A percentile compares a stretch with the other conserved stretches of the same genome.
Conservation (phyloP, 2,888 invertebrate genomes). For the Branchellion lobata region DNA sequence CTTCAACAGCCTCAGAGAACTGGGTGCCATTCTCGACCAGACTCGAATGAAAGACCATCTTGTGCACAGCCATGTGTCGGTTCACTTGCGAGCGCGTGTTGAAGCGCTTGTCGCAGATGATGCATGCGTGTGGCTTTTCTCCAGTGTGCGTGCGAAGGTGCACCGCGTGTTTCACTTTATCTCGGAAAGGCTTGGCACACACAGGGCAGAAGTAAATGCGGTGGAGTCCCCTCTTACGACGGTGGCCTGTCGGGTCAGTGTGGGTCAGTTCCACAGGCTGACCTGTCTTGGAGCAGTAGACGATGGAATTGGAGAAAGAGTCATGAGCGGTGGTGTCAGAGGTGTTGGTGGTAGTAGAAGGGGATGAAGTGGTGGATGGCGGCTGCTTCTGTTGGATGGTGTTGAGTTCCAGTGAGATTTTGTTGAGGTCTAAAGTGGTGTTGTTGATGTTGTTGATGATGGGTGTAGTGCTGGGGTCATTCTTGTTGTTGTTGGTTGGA, state of each 20-base stretch:
- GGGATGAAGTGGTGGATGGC: not conserved
- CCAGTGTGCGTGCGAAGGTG: constrained; percentile 45
- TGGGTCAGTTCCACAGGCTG: constrained; percentile 34
- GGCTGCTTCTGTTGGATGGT: not conserved
- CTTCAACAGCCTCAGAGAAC: constrained; percentile 1
- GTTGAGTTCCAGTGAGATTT: not conserved
- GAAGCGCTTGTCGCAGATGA: constrained; percentile 46
- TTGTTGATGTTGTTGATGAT: not conserved
- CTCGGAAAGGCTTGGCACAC: constrained; percentile 37
- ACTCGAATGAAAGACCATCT: constrained; percentile 27
- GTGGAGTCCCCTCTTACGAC: constrained; percentile 31
- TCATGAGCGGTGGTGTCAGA: not conserved
- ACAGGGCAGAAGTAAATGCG: constrained; percentile 40
- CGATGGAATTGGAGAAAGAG: constrained; percentile 31
- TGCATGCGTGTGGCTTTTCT: constrained; percentile 44
- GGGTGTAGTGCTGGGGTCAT: not conserved
- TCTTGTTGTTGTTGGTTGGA: not conserved
- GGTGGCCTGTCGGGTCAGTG: not conserved
- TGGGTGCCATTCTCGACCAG: not conserved
- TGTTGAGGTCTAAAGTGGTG: constrained; percentile 4
- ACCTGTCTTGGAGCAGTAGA: constrained; percentile 38
- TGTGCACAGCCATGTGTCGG: constrained; percentile 42
- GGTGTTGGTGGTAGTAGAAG: not conserved
- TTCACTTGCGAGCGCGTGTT: constrained; percentile 42
- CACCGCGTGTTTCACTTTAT: constrained; percentile 39